Base-by-base conservation (phyloP, 2,888 invertebrate genomes). In the Aquatica leii region DNA sequence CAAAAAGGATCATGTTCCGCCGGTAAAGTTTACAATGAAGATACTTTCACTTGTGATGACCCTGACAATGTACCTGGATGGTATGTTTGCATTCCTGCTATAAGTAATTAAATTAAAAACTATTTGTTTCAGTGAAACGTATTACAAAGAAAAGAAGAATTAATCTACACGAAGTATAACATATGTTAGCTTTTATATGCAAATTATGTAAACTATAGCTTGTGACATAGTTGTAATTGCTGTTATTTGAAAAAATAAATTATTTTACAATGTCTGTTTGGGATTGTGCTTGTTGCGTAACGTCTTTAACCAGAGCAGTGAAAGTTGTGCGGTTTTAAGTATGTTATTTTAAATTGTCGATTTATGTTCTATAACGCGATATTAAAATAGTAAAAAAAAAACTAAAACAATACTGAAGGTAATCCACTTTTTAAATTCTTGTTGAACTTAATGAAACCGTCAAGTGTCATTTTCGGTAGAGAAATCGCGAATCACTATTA, bases 11-110 rank as follows among this genome's bases (percentile, higher is more conserved):
- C 89, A 72, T 93, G 93, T 76, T 86, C 89, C 0, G 82, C 85
- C 0, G 91, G 90, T 40, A 87, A 86, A 56, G 93, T 93, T 48
- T 94, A 92, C 83, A 93, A 92, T 73, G 91, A 92, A 69, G 89
- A 88, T 12, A 88, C 86, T 4, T 90, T 90, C 76, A 88, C 87
- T 80, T 93, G 93, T 73, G 92, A 92, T 75, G 87, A 90, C 4
- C 90, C 92, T 0, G 88, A 88, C 74, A 89, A 89, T 76, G 92
- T 93, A 0, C 85, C 86, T 37, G 92, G 91, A 86, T 93, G 92
- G 92, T 93, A 81, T 48, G 31, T 59, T 37, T 35, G 17, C 17
- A 52, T 35, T 52, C 31, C 35, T 52, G n/a, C n/a, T n/a, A n/a
- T 35, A 17, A 34, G 37, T 34, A 18, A 52, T 37, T 35, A 58